A percentile compares a stretch with the other conserved stretches of the same genome.
Evolutionary conservation across 2,797 vertebrate genomes (phyloP).

Genomic region (Neopelma chrysocephalum): DNA sequence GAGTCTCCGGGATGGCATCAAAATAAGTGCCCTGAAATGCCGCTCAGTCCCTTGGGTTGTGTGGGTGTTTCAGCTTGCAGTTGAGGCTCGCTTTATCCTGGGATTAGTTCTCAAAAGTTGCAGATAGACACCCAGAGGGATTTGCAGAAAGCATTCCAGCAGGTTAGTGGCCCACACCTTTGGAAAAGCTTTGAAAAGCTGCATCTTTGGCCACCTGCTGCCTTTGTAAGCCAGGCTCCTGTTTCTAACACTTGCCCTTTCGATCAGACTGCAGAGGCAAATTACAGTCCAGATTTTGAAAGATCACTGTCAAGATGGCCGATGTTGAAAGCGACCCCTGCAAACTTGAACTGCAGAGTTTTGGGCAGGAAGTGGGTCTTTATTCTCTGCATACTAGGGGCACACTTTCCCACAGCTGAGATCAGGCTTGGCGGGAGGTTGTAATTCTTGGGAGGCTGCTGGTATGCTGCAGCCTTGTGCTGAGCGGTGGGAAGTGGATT

Average conservation of each 20-base stretch:
- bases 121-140: background rate
- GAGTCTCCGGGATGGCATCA: background rate
- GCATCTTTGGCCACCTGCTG: slow-evolving; percentile 39
- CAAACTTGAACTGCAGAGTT: background rate
- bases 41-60: background rate
- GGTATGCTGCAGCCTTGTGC: background rate
- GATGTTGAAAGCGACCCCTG: background rate
- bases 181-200: slow-evolving; percentile 48
- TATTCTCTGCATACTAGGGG: slow-evolving; percentile 23
- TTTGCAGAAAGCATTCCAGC: slow-evolving; percentile 22
- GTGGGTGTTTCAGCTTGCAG: background rate
- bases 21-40: background rate
- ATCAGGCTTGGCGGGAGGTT: background rate
- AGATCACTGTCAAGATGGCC: background rate
- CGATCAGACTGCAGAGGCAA: background rate
- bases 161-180: slow-evolving; percentile 35
- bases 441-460: slow-evolving; percentile 13
- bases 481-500: background rate
- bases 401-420: slow-evolving; percentile 42
- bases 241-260: slow-evolving; percentile 43
- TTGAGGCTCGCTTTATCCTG: background rate
- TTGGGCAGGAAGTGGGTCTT: slow-evolving; percentile 39
- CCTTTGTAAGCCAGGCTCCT: background rate
- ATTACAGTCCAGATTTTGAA: slow-evolving; percentile 1
- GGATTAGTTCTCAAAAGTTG: slow-evolving; percentile 42